Conservation (phyloP, 1,140 invertebrate species). For the Drosophila miranda region DNA sequence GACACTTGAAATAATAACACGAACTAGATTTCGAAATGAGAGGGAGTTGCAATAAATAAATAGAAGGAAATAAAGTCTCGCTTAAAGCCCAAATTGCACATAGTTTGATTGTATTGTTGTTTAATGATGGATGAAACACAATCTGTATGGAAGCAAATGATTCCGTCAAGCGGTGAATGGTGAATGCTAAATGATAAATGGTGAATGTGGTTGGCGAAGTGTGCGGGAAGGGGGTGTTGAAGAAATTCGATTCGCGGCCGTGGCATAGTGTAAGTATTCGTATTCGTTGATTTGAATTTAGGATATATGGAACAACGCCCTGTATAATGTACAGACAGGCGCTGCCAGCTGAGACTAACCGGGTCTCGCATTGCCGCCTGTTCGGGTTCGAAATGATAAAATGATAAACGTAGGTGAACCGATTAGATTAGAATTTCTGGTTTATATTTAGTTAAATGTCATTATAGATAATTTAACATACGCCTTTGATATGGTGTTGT, state of each 20-base stretch:
- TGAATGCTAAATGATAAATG: background rate
- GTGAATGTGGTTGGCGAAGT: no score
- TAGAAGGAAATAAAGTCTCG: constrained; percentile 46
- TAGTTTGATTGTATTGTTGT: constrained; percentile 42
- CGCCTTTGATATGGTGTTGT: constrained; percentile 81
- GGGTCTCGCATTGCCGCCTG: constrained; percentile 7
- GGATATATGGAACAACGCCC: constrained; percentile 48
- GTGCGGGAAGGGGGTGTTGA: constrained; percentile 24
- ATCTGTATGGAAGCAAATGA: constrained; percentile 37
- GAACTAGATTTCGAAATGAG: constrained; percentile 53
- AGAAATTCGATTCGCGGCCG: constrained; percentile 51
- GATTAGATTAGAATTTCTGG: constrained; percentile 31
- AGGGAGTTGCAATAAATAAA: constrained; percentile 69
- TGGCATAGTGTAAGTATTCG: constrained; percentile 40
- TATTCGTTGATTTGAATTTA: constrained; percentile 71
- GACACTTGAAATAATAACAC: constrained; percentile 49
- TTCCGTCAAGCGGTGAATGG: constrained; percentile 18
- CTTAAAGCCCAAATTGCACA: constrained; percentile 78
- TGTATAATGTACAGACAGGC: constrained; percentile 29
- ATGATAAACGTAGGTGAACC: constrained; percentile 49
- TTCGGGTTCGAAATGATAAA: constrained; percentile 17
- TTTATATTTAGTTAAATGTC: constrained; percentile 31
- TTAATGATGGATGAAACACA: constrained; percentile 29
- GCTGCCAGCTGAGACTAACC: constrained; percentile 26
- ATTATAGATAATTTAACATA: constrained; percentile 76